Evolutionary conservation across 2,797 vertebrate genomes (phyloP), one percentile per base, ranked within the genome.

Genomic region (Graptemys geographica): DNA sequence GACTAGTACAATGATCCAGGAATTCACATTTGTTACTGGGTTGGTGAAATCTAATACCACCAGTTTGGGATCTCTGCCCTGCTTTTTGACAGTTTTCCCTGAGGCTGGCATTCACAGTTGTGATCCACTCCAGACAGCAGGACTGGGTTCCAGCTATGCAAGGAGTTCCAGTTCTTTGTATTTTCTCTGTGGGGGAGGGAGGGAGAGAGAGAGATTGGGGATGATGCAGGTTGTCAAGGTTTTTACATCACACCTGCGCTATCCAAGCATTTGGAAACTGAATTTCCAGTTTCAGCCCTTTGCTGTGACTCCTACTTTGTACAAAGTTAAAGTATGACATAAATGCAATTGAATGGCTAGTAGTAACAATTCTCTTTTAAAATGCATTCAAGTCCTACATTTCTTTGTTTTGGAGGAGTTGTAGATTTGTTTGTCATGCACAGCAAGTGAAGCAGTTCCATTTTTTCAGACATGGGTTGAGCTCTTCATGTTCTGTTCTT

Each of bases 391-490:
- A 90, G 27, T 9, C 56, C 21, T 87, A 80, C 33, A 53, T 37
- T 83, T 90, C n/a, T 49, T 96, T 83, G 78, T 85, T 95, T 94
- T 87, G 69, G 78, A 83, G 31, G 78, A 91, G 91, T 81, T 95
- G 90, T 86, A 93, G 81, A 91, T 96, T 92, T 94, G 11, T 91
- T 90, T 89, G 52, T 85, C 69, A 33, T 62, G 79, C 90, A 53
- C 89, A 90, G 23, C 0, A 1, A 53, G 25, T 57, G 31, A 94
- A 37, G 72, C 86, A 83, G 41, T 80, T 92, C 80, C 84, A n/a
- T 87, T 57, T 65, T 89, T 90, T 88, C 83, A 25, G 1, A 81
- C 91, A 74, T 81, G 56, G 41, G 1, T 79, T 93, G 51, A 11
- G 55, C 76, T 95, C 93, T 88, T 92, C 47, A 82, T 95, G 79